phyloP scores from a whole-genome alignment of 2,797 vertebrate species.

The Gallinago nigripennis region DNA sequence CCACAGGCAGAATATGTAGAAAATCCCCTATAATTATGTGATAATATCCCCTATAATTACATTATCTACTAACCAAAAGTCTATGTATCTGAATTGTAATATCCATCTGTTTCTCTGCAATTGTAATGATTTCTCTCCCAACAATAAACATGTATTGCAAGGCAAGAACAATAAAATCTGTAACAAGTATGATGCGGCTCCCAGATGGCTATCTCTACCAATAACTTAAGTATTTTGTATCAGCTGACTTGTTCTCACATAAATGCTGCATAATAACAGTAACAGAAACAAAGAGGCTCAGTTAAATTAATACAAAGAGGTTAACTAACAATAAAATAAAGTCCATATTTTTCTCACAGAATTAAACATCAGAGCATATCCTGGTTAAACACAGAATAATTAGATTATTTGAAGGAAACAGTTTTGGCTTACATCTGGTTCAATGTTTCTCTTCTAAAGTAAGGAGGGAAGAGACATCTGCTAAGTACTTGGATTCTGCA shows the following conservation, averaged over 20 bases:
- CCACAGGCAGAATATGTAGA: not conserved
- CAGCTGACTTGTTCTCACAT: not conserved
- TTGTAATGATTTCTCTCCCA: not conserved
- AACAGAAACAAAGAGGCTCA: not conserved
- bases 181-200: not conserved
- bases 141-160: not conserved
- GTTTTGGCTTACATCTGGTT: not conserved
- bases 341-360: not conserved
- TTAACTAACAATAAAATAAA: not conserved
- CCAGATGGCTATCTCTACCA: not conserved
- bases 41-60: not conserved
- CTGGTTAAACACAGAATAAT: constrained; percentile 1
- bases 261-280: not conserved
- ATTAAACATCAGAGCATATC: not conserved
- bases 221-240: not conserved
- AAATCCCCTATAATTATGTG: not conserved
- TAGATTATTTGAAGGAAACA: not conserved
- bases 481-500: not conserved
- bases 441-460: constrained; percentile 9
- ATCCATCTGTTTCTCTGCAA: not conserved
- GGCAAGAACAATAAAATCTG: not conserved
- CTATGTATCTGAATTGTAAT: not conserved
- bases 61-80: not conserved
- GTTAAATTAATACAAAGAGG: not conserved
- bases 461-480: not conserved